Percentiles rank a stretch among this genome's conserved stretches.
Conservation (phyloP, 2,113 vertebrate species). For the Dasyornis broadbenti region DNA sequence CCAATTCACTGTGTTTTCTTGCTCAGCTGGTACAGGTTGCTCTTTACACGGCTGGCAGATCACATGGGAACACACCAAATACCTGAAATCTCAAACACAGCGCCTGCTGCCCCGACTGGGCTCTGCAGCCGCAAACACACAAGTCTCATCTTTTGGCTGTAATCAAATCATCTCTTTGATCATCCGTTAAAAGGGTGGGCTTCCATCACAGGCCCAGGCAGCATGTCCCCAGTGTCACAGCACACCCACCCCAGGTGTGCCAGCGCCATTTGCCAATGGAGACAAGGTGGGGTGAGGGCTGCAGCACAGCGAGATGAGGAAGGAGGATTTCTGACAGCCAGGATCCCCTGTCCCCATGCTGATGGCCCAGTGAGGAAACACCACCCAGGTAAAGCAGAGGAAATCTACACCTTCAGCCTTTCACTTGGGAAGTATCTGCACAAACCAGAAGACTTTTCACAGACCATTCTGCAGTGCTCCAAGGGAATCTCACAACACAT, state of each 20-base stretch:
- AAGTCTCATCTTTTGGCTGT: background rate
- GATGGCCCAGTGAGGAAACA: background rate
- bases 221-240: background rate
- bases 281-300: background rate
- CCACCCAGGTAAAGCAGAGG: background rate
- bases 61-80: background rate
- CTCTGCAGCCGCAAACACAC: background rate
- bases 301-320: fast-evolving
- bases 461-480: background rate
- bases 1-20: background rate
- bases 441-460: background rate
- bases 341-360: background rate
- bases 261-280: background rate
- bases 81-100: background rate
- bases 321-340: background rate
- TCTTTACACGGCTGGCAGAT: background rate
- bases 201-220: background rate
- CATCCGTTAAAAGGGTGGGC: background rate
- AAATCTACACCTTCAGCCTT: background rate
- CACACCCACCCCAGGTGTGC: background rate
- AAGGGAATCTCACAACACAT: background rate
- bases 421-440: background rate
- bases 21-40: background rate
- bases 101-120: fast-evolving
- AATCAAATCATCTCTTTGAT: background rate